These are phyloP conservation scores for Phalacrocorax aristotelis DNA, from an alignment of 2,113 vertebrate species.

Conservation along the genomic window DNA sequence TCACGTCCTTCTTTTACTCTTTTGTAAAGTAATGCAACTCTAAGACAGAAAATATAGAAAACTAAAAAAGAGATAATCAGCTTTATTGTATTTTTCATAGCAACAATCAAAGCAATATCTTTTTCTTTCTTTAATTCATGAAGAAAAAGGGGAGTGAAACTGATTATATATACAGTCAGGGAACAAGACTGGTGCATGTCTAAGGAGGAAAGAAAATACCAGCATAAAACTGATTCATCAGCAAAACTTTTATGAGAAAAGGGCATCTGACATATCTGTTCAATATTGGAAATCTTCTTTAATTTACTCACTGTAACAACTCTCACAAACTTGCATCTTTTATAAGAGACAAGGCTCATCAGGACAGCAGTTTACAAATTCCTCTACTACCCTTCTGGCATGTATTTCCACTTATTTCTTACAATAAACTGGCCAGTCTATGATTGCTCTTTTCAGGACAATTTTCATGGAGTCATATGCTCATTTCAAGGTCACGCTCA, in stretches of 20 bases:
- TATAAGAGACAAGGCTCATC: conserved; percentile 58
- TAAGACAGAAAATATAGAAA: background rate
- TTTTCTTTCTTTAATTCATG: background rate
- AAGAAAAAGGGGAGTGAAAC: background rate
- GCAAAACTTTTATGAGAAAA: conserved; percentile 32
- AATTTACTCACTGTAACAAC: conserved; percentile 46
- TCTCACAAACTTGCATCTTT: conserved; percentile 56
- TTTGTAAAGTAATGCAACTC: background rate
- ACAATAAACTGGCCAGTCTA: conserved; percentile 18
- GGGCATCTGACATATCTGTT: conserved; percentile 50
- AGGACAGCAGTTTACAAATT: conserved; percentile 21
- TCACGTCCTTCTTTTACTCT: background rate
- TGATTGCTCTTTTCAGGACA: conserved; percentile 52
- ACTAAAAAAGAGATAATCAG: background rate
- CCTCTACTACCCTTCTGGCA: background rate
- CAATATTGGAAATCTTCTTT: conserved; percentile 57
- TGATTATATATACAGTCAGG: background rate
- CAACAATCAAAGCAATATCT: background rate
- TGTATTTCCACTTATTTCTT: conserved; percentile 44
- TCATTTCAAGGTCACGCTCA: conserved; percentile 58
- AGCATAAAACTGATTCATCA: conserved; percentile 23
- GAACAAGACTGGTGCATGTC: background rate
- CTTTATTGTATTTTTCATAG: background rate
- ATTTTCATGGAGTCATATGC: conserved; percentile 46
- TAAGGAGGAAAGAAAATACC: background rate